Conservation (phyloP, 2,888 invertebrate species). For the Drosophila dives region DNA sequence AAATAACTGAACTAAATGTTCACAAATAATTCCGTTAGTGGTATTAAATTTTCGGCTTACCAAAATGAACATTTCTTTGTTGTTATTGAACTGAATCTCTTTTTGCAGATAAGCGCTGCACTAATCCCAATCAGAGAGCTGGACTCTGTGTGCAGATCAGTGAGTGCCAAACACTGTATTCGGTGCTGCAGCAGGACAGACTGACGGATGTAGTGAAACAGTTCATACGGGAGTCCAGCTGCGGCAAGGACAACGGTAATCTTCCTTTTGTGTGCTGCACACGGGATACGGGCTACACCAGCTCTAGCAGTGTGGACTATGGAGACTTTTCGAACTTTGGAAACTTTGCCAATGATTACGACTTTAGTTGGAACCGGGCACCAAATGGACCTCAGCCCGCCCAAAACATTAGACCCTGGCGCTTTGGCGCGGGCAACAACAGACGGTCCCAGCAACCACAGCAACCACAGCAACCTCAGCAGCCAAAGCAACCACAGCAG, state of each 20-base stretch:
- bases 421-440: constrained; percentile 39
- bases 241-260: constrained; percentile 68
- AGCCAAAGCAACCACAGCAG: constrained; percentile 3
- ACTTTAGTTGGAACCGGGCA: constrained; percentile 46
- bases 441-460: background rate
- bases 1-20: background rate
- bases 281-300: constrained; percentile 76
- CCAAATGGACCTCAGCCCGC: constrained; percentile 28
- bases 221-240: constrained; percentile 79
- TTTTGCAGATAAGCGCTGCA: constrained; percentile 86
- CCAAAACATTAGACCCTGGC: constrained; percentile 35
- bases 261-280: constrained; percentile 82
- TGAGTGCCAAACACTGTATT: constrained; percentile 78
- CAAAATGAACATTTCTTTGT: background rate
- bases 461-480: constrained; percentile 6
- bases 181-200: constrained; percentile 64
- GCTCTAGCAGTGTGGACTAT: constrained; percentile 45
- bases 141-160: constrained; percentile 81
- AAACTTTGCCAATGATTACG: constrained; percentile 26
- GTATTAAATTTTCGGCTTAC: background rate
- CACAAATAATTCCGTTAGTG: background rate
- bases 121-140: constrained; percentile 80
- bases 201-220: constrained; percentile 64
- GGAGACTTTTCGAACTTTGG: constrained; percentile 41
- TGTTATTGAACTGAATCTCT: background rate